Conservation (phyloP, 2,888 invertebrate genomes). For the Eudemis profundana region DNA sequence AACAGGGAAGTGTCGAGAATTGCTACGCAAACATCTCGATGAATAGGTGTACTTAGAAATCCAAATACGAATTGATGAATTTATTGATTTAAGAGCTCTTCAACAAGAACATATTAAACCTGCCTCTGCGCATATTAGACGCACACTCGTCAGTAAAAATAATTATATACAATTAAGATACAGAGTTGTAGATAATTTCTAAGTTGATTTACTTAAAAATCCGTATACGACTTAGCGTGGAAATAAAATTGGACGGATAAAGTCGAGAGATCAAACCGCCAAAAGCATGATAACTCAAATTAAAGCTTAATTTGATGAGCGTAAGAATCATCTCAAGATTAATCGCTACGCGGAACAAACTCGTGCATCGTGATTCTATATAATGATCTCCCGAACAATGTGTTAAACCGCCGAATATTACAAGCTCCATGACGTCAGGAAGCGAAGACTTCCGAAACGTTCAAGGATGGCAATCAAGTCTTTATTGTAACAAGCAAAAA, state of each 20-base stretch:
- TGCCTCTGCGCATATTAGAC: constrained; percentile 22
- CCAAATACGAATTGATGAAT: constrained; percentile 34
- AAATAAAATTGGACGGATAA: constrained; percentile 28
- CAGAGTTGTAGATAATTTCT: constrained; percentile 19
- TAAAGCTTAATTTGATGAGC: constrained; percentile 48
- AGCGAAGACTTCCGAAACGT: constrained; percentile 77
- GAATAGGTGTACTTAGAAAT: constrained; percentile 29
- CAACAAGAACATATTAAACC: constrained; percentile 32
- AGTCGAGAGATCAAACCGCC: constrained; percentile 47
- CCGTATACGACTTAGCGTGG: constrained; percentile 25
- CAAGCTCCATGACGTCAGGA: constrained; percentile 65
- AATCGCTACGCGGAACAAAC: constrained; percentile 75
- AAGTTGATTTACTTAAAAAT: constrained; percentile 34
- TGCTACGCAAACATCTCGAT: constrained; percentile 27
- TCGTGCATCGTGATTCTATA: constrained; percentile 69
- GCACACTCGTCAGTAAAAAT: constrained; percentile 24
- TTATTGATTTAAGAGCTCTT: constrained; percentile 38
- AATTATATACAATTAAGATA: constrained; percentile 42
- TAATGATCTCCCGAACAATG: constrained; percentile 74
- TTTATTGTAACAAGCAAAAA: constrained; percentile 47
- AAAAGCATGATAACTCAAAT: constrained; percentile 44
- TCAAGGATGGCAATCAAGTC: constrained; percentile 64
- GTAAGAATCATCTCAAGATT: constrained; percentile 67
- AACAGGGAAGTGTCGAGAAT: constrained; percentile 36
- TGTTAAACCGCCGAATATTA: constrained; percentile 63